Base-by-base conservation (phyloP, 2,888 invertebrate genomes). In the Lycophotia porphyrea region DNA sequence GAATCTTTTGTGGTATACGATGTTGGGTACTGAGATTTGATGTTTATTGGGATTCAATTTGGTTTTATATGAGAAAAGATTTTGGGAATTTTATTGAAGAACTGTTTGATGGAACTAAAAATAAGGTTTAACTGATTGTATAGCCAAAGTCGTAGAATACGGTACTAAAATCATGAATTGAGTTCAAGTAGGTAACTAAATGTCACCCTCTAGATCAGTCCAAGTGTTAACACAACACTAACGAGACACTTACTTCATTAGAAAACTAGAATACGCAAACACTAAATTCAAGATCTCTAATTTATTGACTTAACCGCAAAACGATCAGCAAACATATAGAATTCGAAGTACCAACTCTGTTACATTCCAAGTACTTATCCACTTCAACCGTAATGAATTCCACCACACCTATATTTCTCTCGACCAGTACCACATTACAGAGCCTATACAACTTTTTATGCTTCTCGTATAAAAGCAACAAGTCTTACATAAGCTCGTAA, bases 401-500 rank as follows among this genome's bases (percentile, higher is more conserved):
- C 49, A 24, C 82, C 76, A 77, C 86, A 87, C 77, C 78, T 74
- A 76, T 71, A 73, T 74, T 83, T 84, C 71, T 80, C 67, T 74
- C 47, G 75, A 87, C 79, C 70, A 80, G 74, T 49, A 69, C 58
- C 55, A 67, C 69, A 77, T 81, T 75, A 76, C 75, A 74, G 71
- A 74, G 63, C 47, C 73, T 42, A 80, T 80, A 75, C 76, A 58
- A 76, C 61, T 84, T 81, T 78, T 81, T 84, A 71, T 70, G 27
- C 58, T 67, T 84, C 76, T 76, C 66, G 18, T 77, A 74, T 79
- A 80, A 82, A 82, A 80, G 80, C 76, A 87, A 85, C 80, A 80
- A 82, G 84, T 79, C 78, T 88, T 83, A 79, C 67, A 83, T 82
- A 87, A 87, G 75, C 65, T 80, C 76, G 82, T 91, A 92, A 93